Base-by-base conservation (phyloP, 2,113 vertebrate genomes). In the Macroglossus sobrinus region DNA sequence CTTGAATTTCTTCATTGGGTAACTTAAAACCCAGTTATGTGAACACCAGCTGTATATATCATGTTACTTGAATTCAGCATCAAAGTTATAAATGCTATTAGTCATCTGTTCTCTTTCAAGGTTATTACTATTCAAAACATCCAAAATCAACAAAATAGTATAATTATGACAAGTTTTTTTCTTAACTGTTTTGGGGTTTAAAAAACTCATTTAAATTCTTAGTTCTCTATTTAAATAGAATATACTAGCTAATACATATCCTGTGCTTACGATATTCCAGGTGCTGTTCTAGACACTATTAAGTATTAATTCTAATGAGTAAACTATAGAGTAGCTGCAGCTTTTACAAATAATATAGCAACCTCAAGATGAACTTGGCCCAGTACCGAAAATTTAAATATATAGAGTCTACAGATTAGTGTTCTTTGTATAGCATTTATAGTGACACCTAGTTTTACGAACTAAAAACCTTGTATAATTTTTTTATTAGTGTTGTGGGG, bases 31-130 rank as follows among this genome's bases (percentile, higher is more conserved):
- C 13, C 13, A 80, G 61, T 76, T 86, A 79, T n/a, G 68, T 24
- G 85, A 90, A 89, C 55, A 96, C 43, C 64, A 84, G 69, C 80
- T 87, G 71, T 55, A 50, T 0, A 3, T 91, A 86, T 82, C 87
- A 45, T 76, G 53, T 96, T 97, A 90, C 91, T 92, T 50, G 87
- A 90, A 19, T 75, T 96, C 94, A 89, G 74, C 78, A 66, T 95
- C 84, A 53, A 84, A 95, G 61, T 86, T 91, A 64, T 89, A 88
- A 94, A 69, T 7, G 5, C 92, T 95, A 61, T 61, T 63, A 59
- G 76, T 96, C 80, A 72, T 74, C 74, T 53, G 68, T 75, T 96
- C 59, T 26, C 38, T 84, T 80, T 93, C 89, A 86, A 95, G 81
- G 47, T 24, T 63, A 10, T 14, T 93, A 40, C 50, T 90, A 68